A percentile compares a stretch with the other conserved stretches of the same genome.
Conservation (phyloP, 1,140 invertebrate genomes). For the Bursaphelenchus mucronatus region DNA sequence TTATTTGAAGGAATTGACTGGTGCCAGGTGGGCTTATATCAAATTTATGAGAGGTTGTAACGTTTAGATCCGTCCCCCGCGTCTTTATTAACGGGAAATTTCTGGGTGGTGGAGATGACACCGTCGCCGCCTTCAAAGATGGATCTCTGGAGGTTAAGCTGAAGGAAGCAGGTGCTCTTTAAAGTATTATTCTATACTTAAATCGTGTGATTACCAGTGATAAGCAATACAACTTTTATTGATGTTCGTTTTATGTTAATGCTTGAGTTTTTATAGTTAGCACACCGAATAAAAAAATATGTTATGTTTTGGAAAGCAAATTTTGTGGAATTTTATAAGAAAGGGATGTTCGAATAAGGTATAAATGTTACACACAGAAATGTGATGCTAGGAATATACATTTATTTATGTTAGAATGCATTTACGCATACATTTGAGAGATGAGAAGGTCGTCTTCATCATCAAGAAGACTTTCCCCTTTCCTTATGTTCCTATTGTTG, state of each 20-base stretch:
- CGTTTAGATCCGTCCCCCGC: constrained; percentile 70
- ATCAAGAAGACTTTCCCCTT: constrained; percentile 16
- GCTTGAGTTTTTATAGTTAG: neutral
- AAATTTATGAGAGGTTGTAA: neutral
- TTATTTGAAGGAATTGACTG: constrained; percentile 74
- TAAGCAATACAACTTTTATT: constrained; percentile 12
- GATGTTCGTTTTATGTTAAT: neutral
- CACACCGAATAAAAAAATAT: neutral
- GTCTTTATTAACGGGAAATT: constrained; percentile 84
- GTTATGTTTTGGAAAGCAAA: neutral
- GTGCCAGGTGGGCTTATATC: constrained; percentile 57
- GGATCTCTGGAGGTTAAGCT: constrained; percentile 26
- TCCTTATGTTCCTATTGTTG: constrained; percentile 14
- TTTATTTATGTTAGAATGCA: neutral
- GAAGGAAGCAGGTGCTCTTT: constrained; percentile 24
- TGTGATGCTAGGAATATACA: too few relatives aligned
- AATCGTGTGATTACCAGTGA: neutral
- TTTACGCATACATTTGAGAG: constrained; percentile 21
- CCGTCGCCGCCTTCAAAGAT: constrained; percentile 15
- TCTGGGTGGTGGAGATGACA: constrained; percentile 69
- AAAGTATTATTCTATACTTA: neutral
- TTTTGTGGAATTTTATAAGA: neutral
- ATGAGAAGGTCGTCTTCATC: constrained; percentile 28
- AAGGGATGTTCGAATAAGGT: too few relatives aligned
- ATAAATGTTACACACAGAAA: too few relatives aligned